Percentiles rank a stretch among this genome's conserved stretches.
Evolutionary conservation across 2,797 vertebrate genomes (phyloP).

Genomic region (Pseudocheirus occidentalis): DNA sequence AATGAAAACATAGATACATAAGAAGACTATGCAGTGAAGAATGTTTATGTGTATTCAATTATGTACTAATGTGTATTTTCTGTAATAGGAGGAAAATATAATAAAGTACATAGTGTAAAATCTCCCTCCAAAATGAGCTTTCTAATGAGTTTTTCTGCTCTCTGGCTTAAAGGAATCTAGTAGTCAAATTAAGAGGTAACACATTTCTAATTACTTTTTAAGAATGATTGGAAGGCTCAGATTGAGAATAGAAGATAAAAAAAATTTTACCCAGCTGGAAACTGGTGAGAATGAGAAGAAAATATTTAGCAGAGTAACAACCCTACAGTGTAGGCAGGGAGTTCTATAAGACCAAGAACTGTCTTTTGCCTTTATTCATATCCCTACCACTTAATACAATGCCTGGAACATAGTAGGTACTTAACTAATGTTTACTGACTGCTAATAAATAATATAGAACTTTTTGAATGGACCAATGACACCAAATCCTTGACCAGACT

Average conservation of each 20-base stretch:
- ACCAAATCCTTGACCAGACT: not conserved
- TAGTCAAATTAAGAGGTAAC: not conserved
- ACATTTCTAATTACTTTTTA: not conserved
- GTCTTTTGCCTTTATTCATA: not conserved
- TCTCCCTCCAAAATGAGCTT: too few relatives aligned
- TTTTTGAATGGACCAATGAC: not conserved
- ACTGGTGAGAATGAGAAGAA: not conserved
- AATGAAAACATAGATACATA: not conserved
- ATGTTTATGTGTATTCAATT: not conserved
- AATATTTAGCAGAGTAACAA: not conserved
- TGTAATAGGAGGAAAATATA: not conserved
- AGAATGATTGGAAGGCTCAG: not conserved
- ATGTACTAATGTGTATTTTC: not conserved
- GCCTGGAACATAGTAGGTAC: not conserved
- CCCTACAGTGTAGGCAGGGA: not conserved
- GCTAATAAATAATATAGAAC: not conserved
- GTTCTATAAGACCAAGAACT: not conserved
- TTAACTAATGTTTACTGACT: not conserved
- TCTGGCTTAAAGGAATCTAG: not conserved
- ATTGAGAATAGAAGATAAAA: not conserved
- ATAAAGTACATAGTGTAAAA: not conserved
- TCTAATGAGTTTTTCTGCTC: not conserved
- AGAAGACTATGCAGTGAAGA: not conserved
- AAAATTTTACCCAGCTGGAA: not conserved
- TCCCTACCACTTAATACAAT: not conserved